A percentile compares a stretch with the other conserved stretches of the same genome.
These are phyloP conservation scores for Enteromius radiatus DNA, from an alignment of 2,797 vertebrate genomes.

Conservation along the genomic window DNA sequence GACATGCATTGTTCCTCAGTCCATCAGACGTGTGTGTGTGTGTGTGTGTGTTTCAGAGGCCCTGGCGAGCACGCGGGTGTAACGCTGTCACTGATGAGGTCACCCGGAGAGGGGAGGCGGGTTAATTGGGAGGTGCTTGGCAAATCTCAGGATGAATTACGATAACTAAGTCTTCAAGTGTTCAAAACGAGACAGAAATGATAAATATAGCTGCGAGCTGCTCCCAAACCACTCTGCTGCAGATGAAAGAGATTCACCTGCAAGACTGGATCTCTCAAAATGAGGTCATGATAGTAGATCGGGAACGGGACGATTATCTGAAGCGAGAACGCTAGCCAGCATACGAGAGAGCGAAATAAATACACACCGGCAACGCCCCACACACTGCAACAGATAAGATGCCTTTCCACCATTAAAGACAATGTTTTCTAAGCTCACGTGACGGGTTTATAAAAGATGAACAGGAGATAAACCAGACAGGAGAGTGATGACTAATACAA, in stretches of 20 bases:
- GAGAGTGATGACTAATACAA: not conserved
- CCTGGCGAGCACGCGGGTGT: conserved; percentile 68
- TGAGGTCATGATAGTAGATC: conserved; percentile 75
- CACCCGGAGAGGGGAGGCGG: conserved; percentile 69
- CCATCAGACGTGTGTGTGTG: not conserved
- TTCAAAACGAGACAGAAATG: conserved; percentile 56
- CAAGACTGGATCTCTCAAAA: conserved; percentile 72
- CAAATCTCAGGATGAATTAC: conserved; percentile 79
- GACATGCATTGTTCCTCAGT: not conserved
- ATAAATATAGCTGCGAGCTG: conserved; percentile 74
- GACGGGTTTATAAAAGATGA: conserved; percentile 1
- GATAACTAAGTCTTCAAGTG: conserved; percentile 77
- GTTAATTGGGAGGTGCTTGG: conserved; percentile 79
- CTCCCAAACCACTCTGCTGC: conserved; percentile 65
- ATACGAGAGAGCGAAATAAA: conserved; percentile 63
- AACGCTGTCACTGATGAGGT: conserved; percentile 78
- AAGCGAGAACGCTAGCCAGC: conserved; percentile 57
- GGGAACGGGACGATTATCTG: conserved; percentile 68
- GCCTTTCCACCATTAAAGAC: conserved; percentile 22
- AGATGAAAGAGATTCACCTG: conserved; percentile 60
- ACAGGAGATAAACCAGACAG: not conserved
- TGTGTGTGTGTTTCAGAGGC: conserved; percentile 53
- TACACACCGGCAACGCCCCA: conserved; percentile 11
- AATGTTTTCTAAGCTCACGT: conserved; percentile 10
- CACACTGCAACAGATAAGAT: not conserved